phyloP scores from a whole-genome alignment of 2,888 invertebrate species.

The Cheilosia scutellata region DNA sequence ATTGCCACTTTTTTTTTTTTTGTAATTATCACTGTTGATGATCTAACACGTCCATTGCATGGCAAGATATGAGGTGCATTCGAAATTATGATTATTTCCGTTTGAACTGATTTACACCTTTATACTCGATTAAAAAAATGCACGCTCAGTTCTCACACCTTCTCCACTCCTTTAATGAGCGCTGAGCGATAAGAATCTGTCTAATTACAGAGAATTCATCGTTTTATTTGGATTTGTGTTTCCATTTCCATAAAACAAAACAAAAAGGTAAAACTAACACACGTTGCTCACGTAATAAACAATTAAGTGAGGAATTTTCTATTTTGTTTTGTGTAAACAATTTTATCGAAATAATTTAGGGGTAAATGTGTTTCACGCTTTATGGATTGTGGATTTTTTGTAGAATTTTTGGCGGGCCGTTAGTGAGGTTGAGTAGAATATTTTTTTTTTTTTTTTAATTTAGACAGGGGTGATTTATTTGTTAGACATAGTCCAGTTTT shows the following conservation, averaged over 20 bases:
- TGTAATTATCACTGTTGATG: conserved; percentile 43
- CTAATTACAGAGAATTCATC: conserved; percentile 40
- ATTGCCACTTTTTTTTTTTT: no score
- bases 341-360: conserved; percentile 3
- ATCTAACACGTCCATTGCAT: conserved; percentile 13
- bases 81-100: conserved; percentile 39
- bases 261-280: conserved; percentile 14
- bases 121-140: conserved; percentile 26
- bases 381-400: conserved; percentile 10
- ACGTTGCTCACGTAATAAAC: conserved; percentile 44
- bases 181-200: conserved; percentile 55
- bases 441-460: conserved; percentile 23
- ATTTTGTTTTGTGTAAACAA: conserved; percentile 47
- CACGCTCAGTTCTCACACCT: conserved; percentile 50
- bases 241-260: conserved; percentile 23
- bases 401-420: neutral
- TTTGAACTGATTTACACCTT: conserved; percentile 20
- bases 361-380: conserved; percentile 41
- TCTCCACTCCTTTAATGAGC: conserved; percentile 48
- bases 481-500: neutral
- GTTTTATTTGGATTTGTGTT: conserved; percentile 17
- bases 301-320: conserved; percentile 48
- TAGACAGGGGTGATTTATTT: conserved; percentile 13
- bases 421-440: neutral
- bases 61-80: conserved; percentile 15